Evolutionary conservation across 2,113 vertebrate species (phyloP).

Genomic region (Austrofundulus limnaeus): DNA sequence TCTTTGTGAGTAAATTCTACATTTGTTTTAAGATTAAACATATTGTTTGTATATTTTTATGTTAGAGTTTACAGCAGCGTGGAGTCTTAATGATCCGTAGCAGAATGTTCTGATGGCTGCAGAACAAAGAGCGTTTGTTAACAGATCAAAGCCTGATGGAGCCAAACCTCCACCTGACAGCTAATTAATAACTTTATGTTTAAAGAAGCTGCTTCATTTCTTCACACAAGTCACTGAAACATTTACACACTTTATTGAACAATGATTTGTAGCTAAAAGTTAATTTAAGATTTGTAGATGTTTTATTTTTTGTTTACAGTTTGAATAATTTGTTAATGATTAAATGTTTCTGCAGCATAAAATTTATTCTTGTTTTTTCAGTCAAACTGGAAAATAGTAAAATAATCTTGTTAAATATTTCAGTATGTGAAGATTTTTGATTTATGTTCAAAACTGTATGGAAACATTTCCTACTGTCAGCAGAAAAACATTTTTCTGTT

Average conservation of each 20-base stretch:
- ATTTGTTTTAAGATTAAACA: background rate
- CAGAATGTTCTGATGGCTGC: no score
- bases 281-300: slow-evolving; percentile 44
- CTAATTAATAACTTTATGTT: slow-evolving; percentile 3
- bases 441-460: slow-evolving; percentile 15
- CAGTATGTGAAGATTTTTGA: background rate
- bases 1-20: no score
- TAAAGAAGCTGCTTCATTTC: slow-evolving; percentile 43
- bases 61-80: background rate
- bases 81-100: background rate
- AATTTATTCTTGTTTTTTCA: slow-evolving; percentile 18
- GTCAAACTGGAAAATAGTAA: slow-evolving; percentile 26
- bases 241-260: slow-evolving; percentile 40
- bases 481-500: slow-evolving; percentile 3
- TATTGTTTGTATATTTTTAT: background rate
- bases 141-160: background rate
- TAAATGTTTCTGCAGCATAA: slow-evolving; percentile 10
- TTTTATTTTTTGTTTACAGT: slow-evolving; percentile 22
- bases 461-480: slow-evolving; percentile 27
- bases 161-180: slow-evolving; percentile 17
- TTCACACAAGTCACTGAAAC: no score
- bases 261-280: slow-evolving; percentile 27
- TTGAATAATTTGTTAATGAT: slow-evolving; percentile 45
- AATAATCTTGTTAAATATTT: slow-evolving; percentile 12
- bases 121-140: no score